Conservation (phyloP, 2,113 vertebrate species). For the Festucalex cinctus region DNA sequence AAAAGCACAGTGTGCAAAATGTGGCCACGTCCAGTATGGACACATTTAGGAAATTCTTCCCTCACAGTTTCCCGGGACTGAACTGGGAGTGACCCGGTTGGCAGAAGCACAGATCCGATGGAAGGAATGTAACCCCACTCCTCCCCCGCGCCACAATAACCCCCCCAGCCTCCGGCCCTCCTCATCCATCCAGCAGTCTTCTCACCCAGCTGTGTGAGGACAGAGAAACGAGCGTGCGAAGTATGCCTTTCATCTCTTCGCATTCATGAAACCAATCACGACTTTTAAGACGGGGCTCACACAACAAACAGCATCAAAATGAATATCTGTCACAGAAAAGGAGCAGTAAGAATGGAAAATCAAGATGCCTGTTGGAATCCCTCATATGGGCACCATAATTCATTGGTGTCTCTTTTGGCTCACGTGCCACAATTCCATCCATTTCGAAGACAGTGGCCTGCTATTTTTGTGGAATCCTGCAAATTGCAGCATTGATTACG, state of each 20-base stretch:
- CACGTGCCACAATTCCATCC: background rate
- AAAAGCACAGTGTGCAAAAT: constrained; percentile 16
- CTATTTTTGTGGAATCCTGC: background rate
- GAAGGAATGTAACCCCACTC: constrained; percentile 68
- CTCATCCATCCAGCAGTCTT: constrained; percentile 53
- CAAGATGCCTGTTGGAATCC: background rate
- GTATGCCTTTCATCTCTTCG: constrained; percentile 19
- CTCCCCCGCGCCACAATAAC: background rate
- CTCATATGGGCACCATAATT: background rate
- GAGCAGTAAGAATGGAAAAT: background rate
- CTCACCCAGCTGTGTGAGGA: constrained; percentile 43
- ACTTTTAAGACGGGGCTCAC: background rate
- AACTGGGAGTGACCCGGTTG: constrained; percentile 78
- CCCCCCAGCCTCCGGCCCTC: background rate
- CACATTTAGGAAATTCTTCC: constrained; percentile 65
- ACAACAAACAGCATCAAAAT: background rate
- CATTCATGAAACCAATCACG: constrained; percentile 5
- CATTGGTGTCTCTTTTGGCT: background rate
- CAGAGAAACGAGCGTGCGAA: constrained; percentile 13
- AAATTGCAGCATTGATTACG: background rate
- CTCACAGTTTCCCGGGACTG: constrained; percentile 73
- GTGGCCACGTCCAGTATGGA: constrained; percentile 47
- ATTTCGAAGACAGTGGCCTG: background rate
- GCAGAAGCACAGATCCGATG: constrained; percentile 62
- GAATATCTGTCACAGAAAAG: constrained; percentile 1